phyloP scores from a whole-genome alignment of 2,797 vertebrate species.

The Gallinago stenura region DNA sequence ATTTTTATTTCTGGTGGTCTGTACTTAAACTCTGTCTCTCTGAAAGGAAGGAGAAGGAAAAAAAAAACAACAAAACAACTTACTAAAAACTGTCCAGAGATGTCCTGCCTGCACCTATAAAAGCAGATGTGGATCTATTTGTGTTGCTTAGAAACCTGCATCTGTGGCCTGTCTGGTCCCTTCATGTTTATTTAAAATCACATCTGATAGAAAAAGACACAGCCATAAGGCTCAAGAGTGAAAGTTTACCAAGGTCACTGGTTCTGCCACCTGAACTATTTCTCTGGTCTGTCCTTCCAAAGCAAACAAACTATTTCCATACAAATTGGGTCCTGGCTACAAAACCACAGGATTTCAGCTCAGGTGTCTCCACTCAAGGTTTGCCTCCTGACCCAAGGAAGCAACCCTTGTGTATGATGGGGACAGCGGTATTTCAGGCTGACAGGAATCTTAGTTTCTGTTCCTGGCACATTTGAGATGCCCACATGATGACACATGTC shows the following conservation, averaged over 20 bases:
- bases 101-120: slow-evolving; percentile 9
- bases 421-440: not conserved
- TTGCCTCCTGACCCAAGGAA: not conserved
- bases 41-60: not conserved
- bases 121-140: slow-evolving; percentile 6
- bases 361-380: not conserved
- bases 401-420: not conserved
- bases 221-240: slow-evolving; percentile 43
- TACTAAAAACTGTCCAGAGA: not conserved
- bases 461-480: not conserved
- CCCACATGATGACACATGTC: rapidly evolving
- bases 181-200: slow-evolving; percentile 73
- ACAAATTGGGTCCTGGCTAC: not conserved
- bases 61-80: not conserved
- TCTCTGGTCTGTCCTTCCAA: not conserved
- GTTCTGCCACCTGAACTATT: slow-evolving; percentile 46
- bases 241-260: slow-evolving; percentile 55
- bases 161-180: slow-evolving; percentile 41
- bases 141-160: slow-evolving; percentile 56
- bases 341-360: not conserved
- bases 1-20: not conserved
- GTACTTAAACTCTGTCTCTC: not conserved
- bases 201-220: slow-evolving; percentile 50
- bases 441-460: not conserved
- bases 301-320: not conserved